Evolutionary conservation across 2,797 vertebrate species (phyloP).

Genomic region (Chaenodraco wilsoni): DNA sequence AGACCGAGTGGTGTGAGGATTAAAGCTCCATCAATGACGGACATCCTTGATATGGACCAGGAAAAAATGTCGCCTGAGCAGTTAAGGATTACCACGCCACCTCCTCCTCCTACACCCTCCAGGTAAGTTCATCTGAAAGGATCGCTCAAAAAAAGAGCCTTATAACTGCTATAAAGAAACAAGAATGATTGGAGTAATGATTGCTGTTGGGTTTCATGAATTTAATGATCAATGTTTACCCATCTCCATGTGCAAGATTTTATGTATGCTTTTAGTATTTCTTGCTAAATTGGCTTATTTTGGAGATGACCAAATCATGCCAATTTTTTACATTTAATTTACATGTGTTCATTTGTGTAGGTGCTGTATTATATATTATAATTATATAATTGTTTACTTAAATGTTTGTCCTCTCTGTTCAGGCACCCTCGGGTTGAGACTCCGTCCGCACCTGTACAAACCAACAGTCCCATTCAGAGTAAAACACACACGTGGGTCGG

Average conservation of each 20-base stretch:
- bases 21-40: slow-evolving; percentile 85
- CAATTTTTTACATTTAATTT: not conserved
- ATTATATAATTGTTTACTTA: not conserved
- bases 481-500: slow-evolving; percentile 76
- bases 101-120: slow-evolving; percentile 55
- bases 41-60: slow-evolving; percentile 80
- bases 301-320: not conserved
- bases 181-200: not conserved
- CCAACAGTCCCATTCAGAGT: slow-evolving; percentile 18
- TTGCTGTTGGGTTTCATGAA: not conserved
- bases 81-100: slow-evolving; percentile 65
- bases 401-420: slow-evolving; percentile 3
- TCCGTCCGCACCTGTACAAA: not conserved
- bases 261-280: not conserved
- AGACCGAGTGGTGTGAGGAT: slow-evolving; percentile 85
- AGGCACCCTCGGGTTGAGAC: slow-evolving; percentile 44
- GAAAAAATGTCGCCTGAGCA: slow-evolving; percentile 37
- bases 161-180: not conserved
- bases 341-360: not conserved
- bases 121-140: slow-evolving; percentile 56
- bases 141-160: not conserved
- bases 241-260: not conserved
- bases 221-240: not conserved
- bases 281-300: not conserved
- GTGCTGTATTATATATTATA: no score